Conservation (phyloP, 2,888 invertebrate species). For the Sipunculus nudus region DNA sequence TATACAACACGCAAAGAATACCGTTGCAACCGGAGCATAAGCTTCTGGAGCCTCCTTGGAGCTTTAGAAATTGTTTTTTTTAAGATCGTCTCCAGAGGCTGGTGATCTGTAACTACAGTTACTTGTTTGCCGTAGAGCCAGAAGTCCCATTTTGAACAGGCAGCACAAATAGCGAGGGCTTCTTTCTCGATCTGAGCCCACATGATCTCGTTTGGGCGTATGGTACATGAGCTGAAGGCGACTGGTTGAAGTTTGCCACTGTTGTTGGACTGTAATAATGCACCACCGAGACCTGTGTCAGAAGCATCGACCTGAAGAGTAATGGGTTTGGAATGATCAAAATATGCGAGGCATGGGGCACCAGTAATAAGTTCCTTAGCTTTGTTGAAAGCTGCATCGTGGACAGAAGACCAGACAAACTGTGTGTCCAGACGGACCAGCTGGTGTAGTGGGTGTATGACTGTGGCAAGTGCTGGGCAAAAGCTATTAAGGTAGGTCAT, state of each 20-base stretch:
- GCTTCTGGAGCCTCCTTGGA: slow-evolving; percentile 5
- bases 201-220: neutral
- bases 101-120: slow-evolving; percentile 14
- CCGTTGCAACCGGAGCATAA: slow-evolving; percentile 13
- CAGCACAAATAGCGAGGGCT: neutral
- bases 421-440: neutral
- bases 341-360: slow-evolving; percentile 12
- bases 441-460: no score
- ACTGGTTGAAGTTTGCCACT: neutral
- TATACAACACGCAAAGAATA: slow-evolving; percentile 5
- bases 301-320: slow-evolving; percentile 11
- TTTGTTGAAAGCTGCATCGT: slow-evolving; percentile 6
- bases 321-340: slow-evolving; percentile 1
- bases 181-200: slow-evolving; percentile 11
- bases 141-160: slow-evolving; percentile 4
- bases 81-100: slow-evolving; percentile 10
- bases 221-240: neutral
- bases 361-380: slow-evolving; percentile 9
- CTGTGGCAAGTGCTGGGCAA: slow-evolving; percentile 1
- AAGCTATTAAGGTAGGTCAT: slow-evolving; percentile 12
- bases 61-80: slow-evolving; percentile 4
- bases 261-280: neutral
- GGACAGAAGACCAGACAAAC: slow-evolving; percentile 12
- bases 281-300: slow-evolving; percentile 6
- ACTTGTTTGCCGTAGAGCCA: slow-evolving; percentile 12